Evolutionary conservation across 2,113 vertebrate species (phyloP), one percentile per base, ranked within the genome.

Genomic region (Trinectes maculatus): DNA sequence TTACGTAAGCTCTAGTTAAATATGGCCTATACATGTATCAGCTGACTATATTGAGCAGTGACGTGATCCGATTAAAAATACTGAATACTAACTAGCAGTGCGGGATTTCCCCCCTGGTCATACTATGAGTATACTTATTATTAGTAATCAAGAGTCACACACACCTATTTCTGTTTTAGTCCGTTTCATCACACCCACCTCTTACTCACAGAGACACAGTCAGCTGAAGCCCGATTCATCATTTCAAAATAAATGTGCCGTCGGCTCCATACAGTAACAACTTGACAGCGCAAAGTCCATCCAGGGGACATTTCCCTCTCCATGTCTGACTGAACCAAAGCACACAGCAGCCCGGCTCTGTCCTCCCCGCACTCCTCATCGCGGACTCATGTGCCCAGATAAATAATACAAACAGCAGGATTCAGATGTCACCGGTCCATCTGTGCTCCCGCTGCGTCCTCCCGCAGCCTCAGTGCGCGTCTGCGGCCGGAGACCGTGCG

Each of bases 391-490:
- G 34, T 19, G 18, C 25, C 12, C 26, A 3, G 42, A 66, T 61
- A 42, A 62, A 65, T 53, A 42, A 54, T 31, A 66, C 37, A 24
- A 39, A 61, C 44, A 73, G 21, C 22, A 9, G 68, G 31, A 33
- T 22, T 54, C 37, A 79, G 15, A 43, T 63, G 77, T 78, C 80
- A 43, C 59, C 67, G 46, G 21, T 28, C 34, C 71, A n/a, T 62
- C 63, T 0, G 18, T 13, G 42, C 56, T 64, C 22, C 5, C 1
- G 77, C 65, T 56, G 77, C 69, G 66, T 69, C 71, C 74, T 69
- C 54, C 43, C 42, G 75, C 74, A 62, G 77, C 65, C 58, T 74
- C 70, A 10, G 82, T 18, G 71, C 72, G 85, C 70, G 66, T 88
- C 77, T 71, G 76, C 40, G 46, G 68, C 65, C 82, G 8, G 22